These are phyloP conservation scores for Pyrrhia umbra DNA, from an alignment of 2,888 invertebrate genomes.

Conservation along the genomic window DNA sequence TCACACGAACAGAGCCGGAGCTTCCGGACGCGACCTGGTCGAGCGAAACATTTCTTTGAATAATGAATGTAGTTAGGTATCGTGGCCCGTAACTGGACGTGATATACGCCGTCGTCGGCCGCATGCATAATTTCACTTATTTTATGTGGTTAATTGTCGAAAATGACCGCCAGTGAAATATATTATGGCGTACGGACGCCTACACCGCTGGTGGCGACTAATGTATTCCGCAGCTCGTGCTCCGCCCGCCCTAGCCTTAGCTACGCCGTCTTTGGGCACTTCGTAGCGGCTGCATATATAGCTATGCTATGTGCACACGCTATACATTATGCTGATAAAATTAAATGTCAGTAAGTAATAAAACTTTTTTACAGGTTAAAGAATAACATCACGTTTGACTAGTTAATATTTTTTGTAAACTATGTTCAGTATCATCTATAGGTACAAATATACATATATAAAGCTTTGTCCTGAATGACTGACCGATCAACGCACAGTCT, in stretches of 20 bases:
- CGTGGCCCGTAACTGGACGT: slow-evolving; percentile 90
- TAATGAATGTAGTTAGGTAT: slow-evolving; percentile 89
- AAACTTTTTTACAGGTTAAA: too few relatives aligned
- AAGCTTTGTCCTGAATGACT: too few relatives aligned
- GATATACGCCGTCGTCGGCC: slow-evolving; percentile 90
- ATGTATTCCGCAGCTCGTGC: slow-evolving; percentile 86
- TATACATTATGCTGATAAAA: slow-evolving; percentile 65
- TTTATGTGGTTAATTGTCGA: slow-evolving; percentile 91
- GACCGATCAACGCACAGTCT: too few relatives aligned
- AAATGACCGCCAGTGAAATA: slow-evolving; percentile 90
- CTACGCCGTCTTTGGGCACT: slow-evolving; percentile 76
- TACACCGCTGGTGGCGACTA: slow-evolving; percentile 83
- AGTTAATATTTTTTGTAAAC: too few relatives aligned
- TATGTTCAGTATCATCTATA: too few relatives aligned
- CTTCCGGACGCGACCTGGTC: slow-evolving; percentile 86
- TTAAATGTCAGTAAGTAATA: slow-evolving; percentile 29
- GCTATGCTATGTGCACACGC: slow-evolving; percentile 34
- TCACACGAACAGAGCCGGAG: slow-evolving; percentile 87
- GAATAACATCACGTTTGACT: too few relatives aligned
- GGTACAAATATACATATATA: too few relatives aligned
- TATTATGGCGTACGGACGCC: slow-evolving; percentile 85
- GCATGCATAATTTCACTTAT: slow-evolving; percentile 91
- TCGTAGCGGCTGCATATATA: slow-evolving; percentile 49
- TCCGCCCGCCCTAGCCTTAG: slow-evolving; percentile 82
- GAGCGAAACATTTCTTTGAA: slow-evolving; percentile 90